Evolutionary conservation across 2,113 vertebrate species (phyloP).

Genomic region (Excalfactoria chinensis): DNA sequence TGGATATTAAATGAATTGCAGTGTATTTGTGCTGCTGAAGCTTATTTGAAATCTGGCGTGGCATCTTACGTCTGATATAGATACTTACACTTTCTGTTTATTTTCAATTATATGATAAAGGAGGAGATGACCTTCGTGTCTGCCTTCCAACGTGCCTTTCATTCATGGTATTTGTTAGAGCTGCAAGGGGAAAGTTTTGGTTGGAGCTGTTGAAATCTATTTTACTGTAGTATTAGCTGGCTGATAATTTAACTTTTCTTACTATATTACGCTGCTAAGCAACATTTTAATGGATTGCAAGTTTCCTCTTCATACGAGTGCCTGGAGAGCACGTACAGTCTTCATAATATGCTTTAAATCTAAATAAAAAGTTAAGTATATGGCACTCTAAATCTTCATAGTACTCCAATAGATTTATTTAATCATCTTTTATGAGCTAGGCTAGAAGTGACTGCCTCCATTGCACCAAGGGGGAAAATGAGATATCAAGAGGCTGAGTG

Average conservation of each 20-base stretch:
- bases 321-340: conserved; percentile 37
- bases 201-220: not conserved
- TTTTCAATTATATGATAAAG: not conserved
- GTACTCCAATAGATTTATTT: conserved; percentile 44
- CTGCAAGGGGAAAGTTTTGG: not conserved
- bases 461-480: not conserved
- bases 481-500: not conserved
- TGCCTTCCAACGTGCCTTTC: not conserved
- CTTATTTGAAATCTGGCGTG: not conserved
- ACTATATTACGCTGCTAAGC: conserved; percentile 39
- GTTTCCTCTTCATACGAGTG: conserved; percentile 26
- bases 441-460: not conserved
- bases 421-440: conserved; percentile 35
- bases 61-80: not conserved
- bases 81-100: not conserved
- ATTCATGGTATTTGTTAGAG: not conserved
- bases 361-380: conserved; percentile 56
- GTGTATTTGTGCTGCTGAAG: not conserved
- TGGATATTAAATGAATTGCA: not conserved
- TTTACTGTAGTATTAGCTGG: conserved; percentile 2
- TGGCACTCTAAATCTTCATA: conserved; percentile 14
- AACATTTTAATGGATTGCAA: not conserved
- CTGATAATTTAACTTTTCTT: conserved; percentile 34
- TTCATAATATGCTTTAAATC: conserved; percentile 51
- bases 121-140: not conserved